Conservation (phyloP, 30 jellyfish, hydroid and myxozoan species). For the Aurelia aurita region DNA sequence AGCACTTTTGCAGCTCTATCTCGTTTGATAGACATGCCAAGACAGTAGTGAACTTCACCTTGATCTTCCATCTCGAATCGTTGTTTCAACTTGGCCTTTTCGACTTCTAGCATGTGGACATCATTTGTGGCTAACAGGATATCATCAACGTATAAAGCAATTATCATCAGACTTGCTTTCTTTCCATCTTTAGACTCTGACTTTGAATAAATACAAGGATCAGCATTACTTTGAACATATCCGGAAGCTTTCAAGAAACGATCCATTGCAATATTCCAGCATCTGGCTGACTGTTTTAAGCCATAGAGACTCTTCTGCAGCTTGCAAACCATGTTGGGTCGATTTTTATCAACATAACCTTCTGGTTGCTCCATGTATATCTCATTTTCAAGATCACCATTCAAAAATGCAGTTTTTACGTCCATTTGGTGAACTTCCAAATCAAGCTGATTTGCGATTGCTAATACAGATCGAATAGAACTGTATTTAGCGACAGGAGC, state of each 20-base stretch:
- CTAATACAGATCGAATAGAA: too few species aligned
- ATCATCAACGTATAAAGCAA: slow-evolving; percentile 52
- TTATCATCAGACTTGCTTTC: not conserved
- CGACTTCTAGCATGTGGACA: slow-evolving; percentile 11
- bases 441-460: too few species aligned
- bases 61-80: slow-evolving; percentile 52
- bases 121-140: slow-evolving; percentile 27
- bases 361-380: slow-evolving; percentile 77
- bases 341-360: slow-evolving; percentile 48
- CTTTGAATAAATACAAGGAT: slow-evolving; percentile 59
- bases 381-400: slow-evolving; percentile 61
- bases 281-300: slow-evolving; percentile 72
- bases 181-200: slow-evolving; percentile 14
- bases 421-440: too few species aligned
- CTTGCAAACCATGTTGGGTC: slow-evolving; percentile 57
- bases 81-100: slow-evolving; percentile 15
- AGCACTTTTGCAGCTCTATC: not conserved
- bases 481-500: too few species aligned
- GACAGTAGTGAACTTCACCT: slow-evolving; percentile 49
- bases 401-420: slow-evolving; percentile 44
- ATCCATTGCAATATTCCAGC: slow-evolving; percentile 70
- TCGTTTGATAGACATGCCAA: slow-evolving; percentile 57
- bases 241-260: slow-evolving; percentile 23
- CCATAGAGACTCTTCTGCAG: slow-evolving; percentile 70
- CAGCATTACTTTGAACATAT: slow-evolving; percentile 61